A percentile compares a stretch with the other conserved stretches of the same genome.
Evolutionary conservation across 2,888 invertebrate species (phyloP).

Genomic region (Acanthosepion lycidas): DNA sequence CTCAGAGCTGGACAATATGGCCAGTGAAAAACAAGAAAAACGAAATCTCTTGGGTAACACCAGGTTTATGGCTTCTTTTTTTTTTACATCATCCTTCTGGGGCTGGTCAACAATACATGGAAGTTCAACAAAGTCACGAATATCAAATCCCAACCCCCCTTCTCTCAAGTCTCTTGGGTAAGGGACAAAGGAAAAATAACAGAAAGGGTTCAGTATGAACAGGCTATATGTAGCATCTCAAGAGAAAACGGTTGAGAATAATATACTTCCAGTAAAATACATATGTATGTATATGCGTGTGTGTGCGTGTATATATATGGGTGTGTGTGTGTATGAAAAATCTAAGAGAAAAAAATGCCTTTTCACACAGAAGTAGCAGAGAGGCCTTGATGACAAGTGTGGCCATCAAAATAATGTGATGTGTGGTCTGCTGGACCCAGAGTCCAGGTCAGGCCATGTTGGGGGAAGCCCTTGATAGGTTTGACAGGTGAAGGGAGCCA

Average conservation of each 20-base stretch:
- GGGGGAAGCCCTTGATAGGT: background rate
- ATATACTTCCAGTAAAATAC: background rate
- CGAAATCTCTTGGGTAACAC: background rate
- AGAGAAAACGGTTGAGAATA: background rate
- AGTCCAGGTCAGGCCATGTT: constrained; percentile 33
- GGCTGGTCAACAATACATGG: background rate
- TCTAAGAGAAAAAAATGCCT: background rate
- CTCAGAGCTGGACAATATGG: background rate
- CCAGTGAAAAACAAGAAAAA: background rate
- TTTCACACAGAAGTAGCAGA: background rate
- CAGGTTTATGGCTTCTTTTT: background rate
- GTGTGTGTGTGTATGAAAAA: too few relatives aligned
- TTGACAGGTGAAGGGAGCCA: background rate
- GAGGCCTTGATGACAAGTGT: background rate
- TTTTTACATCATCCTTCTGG: background rate
- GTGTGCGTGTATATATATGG: too few relatives aligned
- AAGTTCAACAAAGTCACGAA: background rate
- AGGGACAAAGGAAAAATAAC: background rate
- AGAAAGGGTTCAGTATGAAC: background rate
- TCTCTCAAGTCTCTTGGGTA: background rate
- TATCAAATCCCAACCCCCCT: background rate
- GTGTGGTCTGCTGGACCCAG: constrained; percentile 6
- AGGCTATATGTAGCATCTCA: constrained; percentile 20
- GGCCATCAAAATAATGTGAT: constrained; percentile 20
- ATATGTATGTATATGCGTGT: background rate